These are phyloP conservation scores for Eilema depressum DNA, from an alignment of 2,888 invertebrate species.

Conservation along the genomic window DNA sequence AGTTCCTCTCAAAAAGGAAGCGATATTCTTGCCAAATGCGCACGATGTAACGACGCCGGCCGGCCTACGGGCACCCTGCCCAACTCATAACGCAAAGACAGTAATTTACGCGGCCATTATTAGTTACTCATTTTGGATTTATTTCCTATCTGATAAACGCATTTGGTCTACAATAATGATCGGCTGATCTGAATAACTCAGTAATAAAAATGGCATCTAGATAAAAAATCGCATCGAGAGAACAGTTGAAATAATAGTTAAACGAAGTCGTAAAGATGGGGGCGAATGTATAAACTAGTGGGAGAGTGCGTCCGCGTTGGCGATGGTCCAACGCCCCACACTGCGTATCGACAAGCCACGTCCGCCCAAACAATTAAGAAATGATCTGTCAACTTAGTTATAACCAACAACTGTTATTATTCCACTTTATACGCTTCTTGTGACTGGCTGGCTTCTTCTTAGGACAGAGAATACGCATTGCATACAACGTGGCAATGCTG, in stretches of 20 bases:
- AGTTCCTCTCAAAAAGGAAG: constrained; percentile 55
- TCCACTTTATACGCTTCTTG: too few species aligned
- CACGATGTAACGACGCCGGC: constrained; percentile 45
- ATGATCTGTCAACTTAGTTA: constrained; percentile 48
- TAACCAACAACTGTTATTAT: not conserved
- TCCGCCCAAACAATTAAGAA: constrained; percentile 65
- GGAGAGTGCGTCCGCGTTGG: constrained; percentile 69
- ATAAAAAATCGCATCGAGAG: constrained; percentile 67
- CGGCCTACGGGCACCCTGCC: constrained; percentile 59
- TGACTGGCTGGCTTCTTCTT: too few species aligned
- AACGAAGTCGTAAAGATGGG: constrained; percentile 74
- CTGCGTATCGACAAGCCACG: constrained; percentile 58
- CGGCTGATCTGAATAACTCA: constrained; percentile 59
- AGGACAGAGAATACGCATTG: too few species aligned
- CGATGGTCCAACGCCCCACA: constrained; percentile 64
- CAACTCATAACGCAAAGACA: constrained; percentile 43
- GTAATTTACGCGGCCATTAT: constrained; percentile 34
- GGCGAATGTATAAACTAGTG: constrained; percentile 66
- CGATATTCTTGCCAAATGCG: constrained; percentile 63
- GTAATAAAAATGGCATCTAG: constrained; percentile 67
- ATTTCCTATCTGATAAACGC: constrained; percentile 48
- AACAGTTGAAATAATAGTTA: constrained; percentile 72
- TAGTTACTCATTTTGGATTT: constrained; percentile 52
- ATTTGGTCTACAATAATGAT: constrained; percentile 52
- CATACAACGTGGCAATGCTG: too few species aligned